A percentile compares a stretch with the other conserved stretches of the same genome.
Evolutionary conservation across 2,797 vertebrate genomes (phyloP).

Genomic region (Caiman crocodilus): DNA sequence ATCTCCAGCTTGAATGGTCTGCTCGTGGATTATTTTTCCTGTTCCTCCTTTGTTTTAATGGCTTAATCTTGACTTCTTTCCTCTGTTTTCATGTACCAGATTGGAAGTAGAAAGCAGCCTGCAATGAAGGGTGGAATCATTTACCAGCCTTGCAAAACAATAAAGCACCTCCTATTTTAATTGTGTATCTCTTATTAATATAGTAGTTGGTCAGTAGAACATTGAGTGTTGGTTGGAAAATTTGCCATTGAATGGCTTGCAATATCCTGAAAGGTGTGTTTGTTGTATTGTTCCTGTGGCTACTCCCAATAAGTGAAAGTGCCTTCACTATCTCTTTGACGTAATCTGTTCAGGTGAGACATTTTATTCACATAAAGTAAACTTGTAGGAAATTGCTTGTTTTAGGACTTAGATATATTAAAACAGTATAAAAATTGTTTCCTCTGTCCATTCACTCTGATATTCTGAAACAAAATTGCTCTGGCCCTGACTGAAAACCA

Average conservation of each 20-base stretch:
- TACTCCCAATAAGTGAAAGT: neutral
- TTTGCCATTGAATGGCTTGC: neutral
- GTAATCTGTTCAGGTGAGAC: neutral
- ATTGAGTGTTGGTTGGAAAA: neutral
- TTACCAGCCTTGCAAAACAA: neutral
- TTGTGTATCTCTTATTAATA: accelerated
- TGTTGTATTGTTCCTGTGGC: neutral
- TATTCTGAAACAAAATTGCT: conserved; percentile 32
- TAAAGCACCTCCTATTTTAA: neutral
- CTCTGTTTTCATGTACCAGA: neutral
- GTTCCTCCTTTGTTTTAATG: neutral
- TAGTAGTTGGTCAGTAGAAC: neutral
- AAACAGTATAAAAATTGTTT: no score
- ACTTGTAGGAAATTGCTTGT: neutral
- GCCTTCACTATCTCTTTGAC: neutral
- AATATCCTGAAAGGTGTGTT: neutral
- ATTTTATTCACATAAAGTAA: neutral
- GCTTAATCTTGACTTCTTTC: neutral
- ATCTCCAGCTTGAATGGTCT: neutral
- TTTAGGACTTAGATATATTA: no score
- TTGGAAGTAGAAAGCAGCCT: neutral
- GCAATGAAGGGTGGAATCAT: neutral
- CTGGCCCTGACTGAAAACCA: conserved; percentile 43
- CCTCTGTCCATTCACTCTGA: neutral
- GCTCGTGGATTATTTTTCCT: neutral